Evolutionary conservation across 2,113 vertebrate genomes (phyloP).

Genomic region (Dipodomys spectabilis): DNA sequence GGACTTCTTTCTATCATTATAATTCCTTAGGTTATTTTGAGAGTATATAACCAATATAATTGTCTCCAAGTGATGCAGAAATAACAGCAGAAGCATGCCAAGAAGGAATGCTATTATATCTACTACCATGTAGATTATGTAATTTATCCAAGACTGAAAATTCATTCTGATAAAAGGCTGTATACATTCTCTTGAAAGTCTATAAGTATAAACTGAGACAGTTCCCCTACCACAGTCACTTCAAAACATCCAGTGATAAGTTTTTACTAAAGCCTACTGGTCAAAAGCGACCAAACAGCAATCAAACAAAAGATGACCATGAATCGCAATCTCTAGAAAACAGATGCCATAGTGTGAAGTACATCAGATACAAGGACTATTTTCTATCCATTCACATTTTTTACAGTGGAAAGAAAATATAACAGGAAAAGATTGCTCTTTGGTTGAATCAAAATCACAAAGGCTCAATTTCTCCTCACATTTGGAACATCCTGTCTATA

Average conservation of each 20-base stretch:
- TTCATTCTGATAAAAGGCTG: background rate
- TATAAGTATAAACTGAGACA: background rate
- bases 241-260: background rate
- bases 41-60: slow-evolving; percentile 13
- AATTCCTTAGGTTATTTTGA: slow-evolving; percentile 34
- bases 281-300: background rate
- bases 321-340: background rate
- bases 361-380: background rate
- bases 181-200: background rate
- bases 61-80: slow-evolving; percentile 3
- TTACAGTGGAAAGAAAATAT: background rate
- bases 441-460: background rate
- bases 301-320: background rate
- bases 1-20: background rate
- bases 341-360: background rate
- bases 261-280: background rate
- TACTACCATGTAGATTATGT: background rate
- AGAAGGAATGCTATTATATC: background rate
- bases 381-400: background rate
- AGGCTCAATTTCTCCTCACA: background rate
- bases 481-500: background rate
- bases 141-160: slow-evolving; percentile 36
- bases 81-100: slow-evolving; percentile 15
- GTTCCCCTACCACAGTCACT: background rate
- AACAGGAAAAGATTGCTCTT: background rate